Evolutionary conservation across 2,797 vertebrate genomes (phyloP).

Genomic region (Lutjanus campechanus): DNA sequence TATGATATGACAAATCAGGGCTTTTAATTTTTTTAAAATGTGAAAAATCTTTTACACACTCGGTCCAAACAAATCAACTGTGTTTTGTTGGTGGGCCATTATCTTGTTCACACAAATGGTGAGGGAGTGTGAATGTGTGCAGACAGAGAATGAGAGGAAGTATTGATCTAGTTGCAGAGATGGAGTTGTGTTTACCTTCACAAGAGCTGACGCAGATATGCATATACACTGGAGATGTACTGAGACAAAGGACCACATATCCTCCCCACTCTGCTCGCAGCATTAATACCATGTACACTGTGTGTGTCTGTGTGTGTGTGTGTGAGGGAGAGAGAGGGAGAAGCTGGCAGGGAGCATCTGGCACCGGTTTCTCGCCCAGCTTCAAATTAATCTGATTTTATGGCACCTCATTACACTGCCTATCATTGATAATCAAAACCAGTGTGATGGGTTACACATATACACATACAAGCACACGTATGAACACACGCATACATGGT

Average conservation of each 20-base stretch:
- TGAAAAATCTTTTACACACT: constrained; percentile 1
- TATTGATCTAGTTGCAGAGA: constrained; percentile 61
- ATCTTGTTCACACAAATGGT: constrained; percentile 24
- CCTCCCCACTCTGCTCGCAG: constrained; percentile 11
- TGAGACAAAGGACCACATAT: constrained; percentile 44
- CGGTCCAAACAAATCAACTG: constrained; percentile 16
- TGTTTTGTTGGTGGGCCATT: constrained; percentile 9
- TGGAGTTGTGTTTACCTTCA: constrained; percentile 61
- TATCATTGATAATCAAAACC: constrained; percentile 81
- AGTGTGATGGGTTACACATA: constrained; percentile 55
- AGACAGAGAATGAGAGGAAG: constrained; percentile 40
- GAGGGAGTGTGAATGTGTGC: constrained; percentile 27
- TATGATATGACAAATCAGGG: constrained; percentile 1
- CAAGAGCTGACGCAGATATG: constrained; percentile 53
- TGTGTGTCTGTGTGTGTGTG: background rate
- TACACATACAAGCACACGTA: constrained; percentile 23
- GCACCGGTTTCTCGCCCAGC: constrained; percentile 61
- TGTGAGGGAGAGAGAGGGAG: background rate
- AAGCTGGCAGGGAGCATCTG: constrained; percentile 74
- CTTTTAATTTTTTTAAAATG: background rate
- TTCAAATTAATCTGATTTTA: constrained; percentile 81
- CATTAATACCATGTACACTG: background rate
- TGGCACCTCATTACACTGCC: constrained; percentile 80
- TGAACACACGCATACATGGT: background rate
- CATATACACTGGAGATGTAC: constrained; percentile 47